phyloP scores from a whole-genome alignment of 2,888 invertebrate genomes.

The Drosophila picticornis region DNA sequence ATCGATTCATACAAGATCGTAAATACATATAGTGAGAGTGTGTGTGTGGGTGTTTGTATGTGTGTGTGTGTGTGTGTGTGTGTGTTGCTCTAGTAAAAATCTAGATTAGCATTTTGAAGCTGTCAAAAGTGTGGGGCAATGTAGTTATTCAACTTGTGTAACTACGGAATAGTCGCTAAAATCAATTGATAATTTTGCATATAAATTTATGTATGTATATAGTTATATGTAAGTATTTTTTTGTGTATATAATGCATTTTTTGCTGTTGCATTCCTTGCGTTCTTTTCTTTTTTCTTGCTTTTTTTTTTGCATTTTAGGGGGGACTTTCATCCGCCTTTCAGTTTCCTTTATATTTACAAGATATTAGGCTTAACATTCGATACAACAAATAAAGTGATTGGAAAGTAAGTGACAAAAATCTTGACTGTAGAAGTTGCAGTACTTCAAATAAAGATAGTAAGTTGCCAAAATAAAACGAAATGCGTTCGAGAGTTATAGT shows the following conservation, averaged over 20 bases:
- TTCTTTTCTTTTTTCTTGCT: not conserved
- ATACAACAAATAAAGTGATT: slow-evolving; percentile 23
- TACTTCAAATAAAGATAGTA: slow-evolving; percentile 6
- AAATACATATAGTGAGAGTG: slow-evolving; percentile 67
- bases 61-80: slow-evolving; percentile 21
- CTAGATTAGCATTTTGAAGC: slow-evolving; percentile 73
- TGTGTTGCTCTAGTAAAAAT: slow-evolving; percentile 69
- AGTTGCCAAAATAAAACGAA: not conserved
- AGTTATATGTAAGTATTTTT: slow-evolving; percentile 35
- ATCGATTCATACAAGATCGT: slow-evolving; percentile 77
- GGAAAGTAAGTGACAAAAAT: slow-evolving; percentile 11
- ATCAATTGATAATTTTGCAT: slow-evolving; percentile 73
- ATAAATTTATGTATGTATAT: slow-evolving; percentile 61
- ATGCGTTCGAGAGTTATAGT: slow-evolving; percentile 12
- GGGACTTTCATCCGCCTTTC: slow-evolving; percentile 85
- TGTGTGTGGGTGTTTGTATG: slow-evolving; percentile 28
- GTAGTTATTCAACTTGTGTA: slow-evolving; percentile 42
- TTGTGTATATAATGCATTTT: slow-evolving; percentile 46
- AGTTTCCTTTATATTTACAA: slow-evolving; percentile 58
- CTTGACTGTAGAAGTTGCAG: not conserved
- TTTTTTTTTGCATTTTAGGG: slow-evolving; percentile 43
- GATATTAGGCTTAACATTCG: slow-evolving; percentile 49
- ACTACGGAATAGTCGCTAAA: slow-evolving; percentile 69
- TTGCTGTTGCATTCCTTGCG: slow-evolving; percentile 29
- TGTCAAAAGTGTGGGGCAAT: slow-evolving; percentile 56